A percentile compares a stretch with the other conserved stretches of the same genome.
Evolutionary conservation across 2,888 invertebrate species (phyloP).

Genomic region (Anthophora plumipes): DNA sequence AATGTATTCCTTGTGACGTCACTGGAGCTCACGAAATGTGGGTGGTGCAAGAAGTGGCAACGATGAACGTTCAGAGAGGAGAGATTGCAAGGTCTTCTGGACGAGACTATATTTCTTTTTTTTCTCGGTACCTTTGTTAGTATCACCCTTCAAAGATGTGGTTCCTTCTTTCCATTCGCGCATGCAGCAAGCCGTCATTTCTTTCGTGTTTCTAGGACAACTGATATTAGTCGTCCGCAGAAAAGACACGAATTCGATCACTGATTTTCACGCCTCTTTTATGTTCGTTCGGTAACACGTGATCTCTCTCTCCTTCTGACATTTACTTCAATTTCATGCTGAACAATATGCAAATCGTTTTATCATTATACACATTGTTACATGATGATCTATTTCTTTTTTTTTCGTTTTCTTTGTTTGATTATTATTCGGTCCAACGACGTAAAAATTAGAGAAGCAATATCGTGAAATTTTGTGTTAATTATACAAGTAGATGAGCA

Average conservation of each 20-base stretch:
- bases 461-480: too few relatives aligned
- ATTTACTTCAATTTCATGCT: neutral
- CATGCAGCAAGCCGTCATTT: neutral
- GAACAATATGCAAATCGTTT: neutral
- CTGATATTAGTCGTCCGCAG: conserved; percentile 41
- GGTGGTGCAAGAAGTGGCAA: conserved; percentile 42
- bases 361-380: neutral
- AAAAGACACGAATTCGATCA: conserved; percentile 40
- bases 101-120: neutral
- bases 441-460: neutral
- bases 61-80: conserved; percentile 33
- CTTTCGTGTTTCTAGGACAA: conserved; percentile 42
- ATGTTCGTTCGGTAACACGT: neutral
- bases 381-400: too few relatives aligned
- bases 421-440: too few relatives aligned
- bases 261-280: neutral
- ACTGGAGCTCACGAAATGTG: conserved; percentile 59
- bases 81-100: conserved; percentile 55
- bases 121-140: neutral
- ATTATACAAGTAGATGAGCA: too few relatives aligned
- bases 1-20: conserved; percentile 77
- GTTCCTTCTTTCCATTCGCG: neutral
- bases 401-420: too few relatives aligned
- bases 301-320: neutral
- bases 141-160: too few relatives aligned